Percentiles rank a stretch among this genome's conserved stretches.
phyloP scores from a whole-genome alignment of 2,113 vertebrate species.

The Bubalus kerabau region DNA sequence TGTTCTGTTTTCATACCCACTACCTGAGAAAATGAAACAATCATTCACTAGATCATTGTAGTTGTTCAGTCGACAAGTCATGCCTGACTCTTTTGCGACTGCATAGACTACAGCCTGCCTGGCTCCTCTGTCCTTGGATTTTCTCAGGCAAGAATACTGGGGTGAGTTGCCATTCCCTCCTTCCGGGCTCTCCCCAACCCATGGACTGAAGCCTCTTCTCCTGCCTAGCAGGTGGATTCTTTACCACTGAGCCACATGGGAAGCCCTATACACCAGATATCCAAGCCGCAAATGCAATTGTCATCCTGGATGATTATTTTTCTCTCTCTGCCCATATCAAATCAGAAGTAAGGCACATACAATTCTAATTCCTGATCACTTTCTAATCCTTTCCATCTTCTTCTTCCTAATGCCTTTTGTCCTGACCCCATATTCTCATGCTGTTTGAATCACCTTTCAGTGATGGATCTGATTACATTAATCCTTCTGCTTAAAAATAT shows the following conservation, averaged over 20 bases:
- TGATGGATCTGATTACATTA: neutral
- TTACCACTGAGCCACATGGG: neutral
- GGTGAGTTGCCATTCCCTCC: neutral
- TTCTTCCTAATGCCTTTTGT: neutral
- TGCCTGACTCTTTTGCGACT: neutral
- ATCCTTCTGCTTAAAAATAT: neutral
- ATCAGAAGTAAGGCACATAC: neutral
- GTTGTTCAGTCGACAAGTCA: rapidly evolving
- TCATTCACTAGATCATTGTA: neutral
- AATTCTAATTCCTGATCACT: neutral
- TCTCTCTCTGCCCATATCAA: neutral
- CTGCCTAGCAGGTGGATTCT: neutral
- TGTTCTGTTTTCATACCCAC: neutral
- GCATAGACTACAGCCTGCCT: neutral
- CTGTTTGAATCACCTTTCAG: neutral
- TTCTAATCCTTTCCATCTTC: neutral
- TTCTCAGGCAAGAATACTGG: neutral
- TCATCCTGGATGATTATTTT: neutral
- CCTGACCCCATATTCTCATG: neutral
- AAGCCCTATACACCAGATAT: neutral
- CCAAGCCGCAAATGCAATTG: neutral
- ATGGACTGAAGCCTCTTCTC: neutral
- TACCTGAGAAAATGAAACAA: neutral
- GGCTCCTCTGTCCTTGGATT: neutral
- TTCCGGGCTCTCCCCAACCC: neutral